phyloP scores from a whole-genome alignment of 23 tunicate species.

The Clavelina lepadiformis region DNA sequence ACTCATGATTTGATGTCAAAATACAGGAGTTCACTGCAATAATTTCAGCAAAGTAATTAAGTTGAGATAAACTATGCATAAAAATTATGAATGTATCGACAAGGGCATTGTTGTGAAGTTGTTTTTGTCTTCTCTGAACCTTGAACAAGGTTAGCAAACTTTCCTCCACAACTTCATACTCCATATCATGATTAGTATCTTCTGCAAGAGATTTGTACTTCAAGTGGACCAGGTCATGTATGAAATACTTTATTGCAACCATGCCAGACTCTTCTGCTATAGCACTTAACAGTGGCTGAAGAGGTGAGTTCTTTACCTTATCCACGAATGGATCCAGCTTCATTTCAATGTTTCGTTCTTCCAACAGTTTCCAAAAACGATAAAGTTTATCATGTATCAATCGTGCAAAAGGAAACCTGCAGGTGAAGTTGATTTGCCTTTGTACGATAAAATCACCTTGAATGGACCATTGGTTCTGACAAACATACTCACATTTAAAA shows the following conservation, averaged over 20 bases:
- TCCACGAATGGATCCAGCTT: neutral
- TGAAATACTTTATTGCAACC: neutral
- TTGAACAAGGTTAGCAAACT: neutral
- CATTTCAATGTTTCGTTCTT: neutral
- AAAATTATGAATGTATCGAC: slow-evolving; percentile 16
- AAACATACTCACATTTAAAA: neutral
- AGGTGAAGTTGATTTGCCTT: neutral
- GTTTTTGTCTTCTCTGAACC: too few species aligned
- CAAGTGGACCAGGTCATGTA: slow-evolving; percentile 1
- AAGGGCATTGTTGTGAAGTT: slow-evolving; percentile 17
- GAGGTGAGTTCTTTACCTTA: neutral
- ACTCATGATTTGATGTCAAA: neutral
- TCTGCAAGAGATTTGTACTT: slow-evolving; percentile 11
- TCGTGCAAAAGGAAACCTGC: slow-evolving; percentile 13
- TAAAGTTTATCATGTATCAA: neutral
- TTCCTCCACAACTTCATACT: slow-evolving; percentile 9
- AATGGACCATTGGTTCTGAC: slow-evolving; percentile 10
- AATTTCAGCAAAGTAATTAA: slow-evolving; percentile 27
- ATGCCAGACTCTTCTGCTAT: neutral
- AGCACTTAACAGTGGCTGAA: neutral
- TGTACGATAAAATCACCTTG: slow-evolving; percentile 8
- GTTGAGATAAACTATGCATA: neutral
- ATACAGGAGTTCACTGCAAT: slow-evolving; percentile 4
- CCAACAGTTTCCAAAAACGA: slow-evolving; percentile 1
- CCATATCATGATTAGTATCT: neutral